These are phyloP conservation scores for Lasius fuliginosus DNA, from an alignment of 2,888 invertebrate genomes.

Conservation along the genomic window DNA sequence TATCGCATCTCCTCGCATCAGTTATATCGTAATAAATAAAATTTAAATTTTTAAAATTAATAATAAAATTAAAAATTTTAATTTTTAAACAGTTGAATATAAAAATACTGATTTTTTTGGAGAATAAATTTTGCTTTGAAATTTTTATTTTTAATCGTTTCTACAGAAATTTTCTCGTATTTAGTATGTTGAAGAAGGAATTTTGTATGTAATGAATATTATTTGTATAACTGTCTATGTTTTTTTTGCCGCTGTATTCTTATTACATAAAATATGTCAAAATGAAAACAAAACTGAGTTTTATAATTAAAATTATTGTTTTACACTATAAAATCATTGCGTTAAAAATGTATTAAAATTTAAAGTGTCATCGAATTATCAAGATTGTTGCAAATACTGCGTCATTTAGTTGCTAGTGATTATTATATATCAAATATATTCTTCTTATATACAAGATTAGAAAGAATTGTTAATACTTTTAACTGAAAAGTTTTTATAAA, in stretches of 20 bases:
- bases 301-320: neutral
- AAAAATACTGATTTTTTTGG: conserved; percentile 5
- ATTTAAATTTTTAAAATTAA: neutral
- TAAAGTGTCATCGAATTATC: neutral
- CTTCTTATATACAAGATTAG: neutral
- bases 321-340: neutral
- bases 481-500: neutral
- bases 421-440: conserved; percentile 2
- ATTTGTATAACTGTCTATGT: neutral
- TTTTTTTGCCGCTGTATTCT: neutral
- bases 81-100: too few species aligned
- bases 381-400: neutral
- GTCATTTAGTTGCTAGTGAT: neutral
- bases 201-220: conserved; percentile 7
- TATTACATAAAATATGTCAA: conserved; percentile 3
- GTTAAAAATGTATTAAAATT: neutral
- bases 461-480: conserved; percentile 1
- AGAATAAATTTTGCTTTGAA: neutral
- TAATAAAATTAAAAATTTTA: neutral
- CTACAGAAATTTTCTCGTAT: neutral
- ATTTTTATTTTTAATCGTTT: neutral
- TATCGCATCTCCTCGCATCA: too few species aligned
- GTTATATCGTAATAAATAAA: neutral
- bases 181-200: neutral
- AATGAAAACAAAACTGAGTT: neutral